phyloP scores from a whole-genome alignment of 2,888 invertebrate species.

The Pocota personata region DNA sequence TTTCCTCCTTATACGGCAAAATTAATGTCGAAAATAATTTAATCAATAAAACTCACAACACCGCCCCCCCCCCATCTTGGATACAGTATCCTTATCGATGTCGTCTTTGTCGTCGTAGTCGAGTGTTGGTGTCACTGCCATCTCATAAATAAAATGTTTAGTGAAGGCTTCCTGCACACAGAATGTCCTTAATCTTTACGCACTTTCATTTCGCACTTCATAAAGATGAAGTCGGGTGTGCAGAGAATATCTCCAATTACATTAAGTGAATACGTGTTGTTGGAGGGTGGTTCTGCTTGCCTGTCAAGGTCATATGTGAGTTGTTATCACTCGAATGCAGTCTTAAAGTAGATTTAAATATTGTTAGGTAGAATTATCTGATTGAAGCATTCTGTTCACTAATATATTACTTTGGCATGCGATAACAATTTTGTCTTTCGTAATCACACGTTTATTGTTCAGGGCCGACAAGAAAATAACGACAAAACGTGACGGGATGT shows the following conservation, averaged over 20 bases:
- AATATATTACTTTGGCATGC: no score
- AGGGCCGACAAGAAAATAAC: slow-evolving; percentile 4
- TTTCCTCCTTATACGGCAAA: slow-evolving; percentile 1
- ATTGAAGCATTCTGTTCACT: no score
- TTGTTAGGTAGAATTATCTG: neutral
- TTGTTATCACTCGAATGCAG: slow-evolving; percentile 1
- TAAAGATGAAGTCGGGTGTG: neutral
- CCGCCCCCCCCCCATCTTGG: neutral
- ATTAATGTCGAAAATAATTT: slow-evolving; percentile 56
- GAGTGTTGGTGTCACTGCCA: slow-evolving; percentile 23
- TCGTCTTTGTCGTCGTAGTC: slow-evolving; percentile 2
- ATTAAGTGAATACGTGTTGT: neutral
- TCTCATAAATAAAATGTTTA: slow-evolving; percentile 50
- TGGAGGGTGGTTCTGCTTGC: neutral
- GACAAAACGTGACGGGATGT: slow-evolving; percentile 17
- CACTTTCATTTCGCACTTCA: slow-evolving; percentile 28
- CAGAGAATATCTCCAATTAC: slow-evolving; percentile 17
- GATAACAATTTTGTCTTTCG: no score
- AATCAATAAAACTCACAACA: slow-evolving; percentile 37
- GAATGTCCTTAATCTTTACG: slow-evolving; percentile 32
- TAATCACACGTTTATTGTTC: slow-evolving; percentile 1
- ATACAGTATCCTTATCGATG: neutral
- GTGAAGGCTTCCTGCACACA: slow-evolving; percentile 28
- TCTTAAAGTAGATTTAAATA: neutral
- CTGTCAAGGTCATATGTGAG: slow-evolving; percentile 2